Evolutionary conservation across 2,888 invertebrate genomes (phyloP).

Genomic region (Tiphia femorata): DNA sequence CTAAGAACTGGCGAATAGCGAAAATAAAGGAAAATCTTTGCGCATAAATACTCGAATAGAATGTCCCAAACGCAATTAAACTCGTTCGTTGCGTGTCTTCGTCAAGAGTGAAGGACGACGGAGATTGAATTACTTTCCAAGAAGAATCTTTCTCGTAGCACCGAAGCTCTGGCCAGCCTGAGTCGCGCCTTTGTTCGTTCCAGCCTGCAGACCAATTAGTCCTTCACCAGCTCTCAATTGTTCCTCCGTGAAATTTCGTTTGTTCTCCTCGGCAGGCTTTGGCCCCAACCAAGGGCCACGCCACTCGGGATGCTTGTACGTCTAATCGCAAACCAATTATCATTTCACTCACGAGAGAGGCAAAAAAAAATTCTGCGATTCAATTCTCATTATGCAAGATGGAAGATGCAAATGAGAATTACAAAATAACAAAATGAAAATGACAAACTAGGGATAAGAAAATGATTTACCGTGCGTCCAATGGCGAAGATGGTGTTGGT

Average conservation of each 20-base stretch:
- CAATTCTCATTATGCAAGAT: too few relatives aligned
- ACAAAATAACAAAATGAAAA: not conserved
- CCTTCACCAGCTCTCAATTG: constrained; percentile 84
- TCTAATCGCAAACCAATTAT: constrained; percentile 67
- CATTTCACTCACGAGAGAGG: too few relatives aligned
- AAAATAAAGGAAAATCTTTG: too few relatives aligned
- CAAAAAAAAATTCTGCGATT: too few relatives aligned
- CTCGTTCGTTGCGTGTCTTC: too few relatives aligned
- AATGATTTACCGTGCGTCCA: constrained; percentile 80
- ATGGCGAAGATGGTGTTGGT: constrained; percentile 90
- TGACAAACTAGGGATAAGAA: not conserved
- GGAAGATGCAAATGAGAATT: not conserved
- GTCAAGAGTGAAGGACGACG: too few relatives aligned
- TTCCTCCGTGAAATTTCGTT: constrained; percentile 74
- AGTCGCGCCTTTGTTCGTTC: constrained; percentile 86
- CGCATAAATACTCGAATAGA: too few relatives aligned
- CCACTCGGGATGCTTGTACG: constrained; percentile 88
- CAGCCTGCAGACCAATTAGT: constrained; percentile 90
- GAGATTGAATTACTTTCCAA: constrained; percentile 82
- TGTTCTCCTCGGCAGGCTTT: constrained; percentile 84
- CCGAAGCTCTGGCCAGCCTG: constrained; percentile 91
- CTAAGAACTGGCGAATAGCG: too few relatives aligned
- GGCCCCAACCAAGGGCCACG: constrained; percentile 87
- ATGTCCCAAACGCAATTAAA: too few relatives aligned
- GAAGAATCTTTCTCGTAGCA: constrained; percentile 84